Percentiles rank a stretch among this genome's conserved stretches.
phyloP scores from a whole-genome alignment of 2,113 vertebrate species.

The Strix uralensis region DNA sequence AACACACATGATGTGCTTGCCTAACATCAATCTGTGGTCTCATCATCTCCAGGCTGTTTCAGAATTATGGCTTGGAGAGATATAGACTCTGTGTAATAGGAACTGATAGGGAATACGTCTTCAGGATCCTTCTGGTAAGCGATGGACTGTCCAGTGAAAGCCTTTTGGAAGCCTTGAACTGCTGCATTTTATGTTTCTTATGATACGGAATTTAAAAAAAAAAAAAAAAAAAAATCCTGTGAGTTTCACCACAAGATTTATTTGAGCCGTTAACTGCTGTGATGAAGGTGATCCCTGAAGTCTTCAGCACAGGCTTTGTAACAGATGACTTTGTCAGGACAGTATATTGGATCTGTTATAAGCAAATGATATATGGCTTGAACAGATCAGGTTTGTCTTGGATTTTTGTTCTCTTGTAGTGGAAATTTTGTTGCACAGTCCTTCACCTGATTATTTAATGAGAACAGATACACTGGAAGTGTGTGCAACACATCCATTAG shows the following conservation, averaged over 20 bases:
- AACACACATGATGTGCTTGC: neutral
- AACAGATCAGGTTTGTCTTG: neutral
- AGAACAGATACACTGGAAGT: neutral
- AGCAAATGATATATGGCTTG: slow-evolving; percentile 15
- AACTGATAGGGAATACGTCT: neutral
- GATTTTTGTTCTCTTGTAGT: slow-evolving; percentile 10
- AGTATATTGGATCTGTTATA: slow-evolving; percentile 29
- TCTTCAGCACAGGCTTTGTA: slow-evolving; percentile 30
- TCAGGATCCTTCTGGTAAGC: neutral
- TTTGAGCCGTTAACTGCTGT: neutral
- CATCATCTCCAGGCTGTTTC: neutral
- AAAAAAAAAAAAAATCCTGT: no score
- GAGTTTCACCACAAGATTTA: slow-evolving; percentile 5
- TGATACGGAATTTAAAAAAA: neutral
- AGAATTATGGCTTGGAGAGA: neutral
- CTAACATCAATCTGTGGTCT: neutral
- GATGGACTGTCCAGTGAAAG: neutral
- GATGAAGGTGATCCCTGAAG: slow-evolving; percentile 29
- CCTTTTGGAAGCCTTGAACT: neutral
- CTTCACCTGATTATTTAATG: neutral
- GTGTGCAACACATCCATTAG: neutral
- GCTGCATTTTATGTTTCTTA: neutral
- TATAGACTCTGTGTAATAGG: neutral
- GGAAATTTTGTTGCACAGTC: neutral
- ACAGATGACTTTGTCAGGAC: slow-evolving; percentile 33